Base-by-base conservation (phyloP, 2,113 vertebrate genomes). In the Ophthalmolycus amberensis region DNA sequence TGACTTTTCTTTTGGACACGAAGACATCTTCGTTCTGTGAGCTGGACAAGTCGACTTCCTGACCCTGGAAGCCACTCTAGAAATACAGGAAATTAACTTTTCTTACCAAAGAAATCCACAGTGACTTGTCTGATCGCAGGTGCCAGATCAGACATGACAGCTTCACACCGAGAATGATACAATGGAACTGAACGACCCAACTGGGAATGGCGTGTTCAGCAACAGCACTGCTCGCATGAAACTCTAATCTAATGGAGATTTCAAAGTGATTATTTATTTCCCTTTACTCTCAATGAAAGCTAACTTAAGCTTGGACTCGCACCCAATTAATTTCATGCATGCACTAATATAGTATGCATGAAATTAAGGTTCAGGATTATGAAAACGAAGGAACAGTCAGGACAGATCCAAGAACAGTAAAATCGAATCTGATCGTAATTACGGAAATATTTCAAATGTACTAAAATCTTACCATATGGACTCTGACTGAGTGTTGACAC, bases 341-440 rank as follows among this genome's bases (percentile, higher is more conserved):
- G 25, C 54, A 56, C 66, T 56, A 64, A 52, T 50, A 52, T 50
- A 59, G 52, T 44, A 32, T 64, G 50, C 32, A 67, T 54, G 25
- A 59, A 86, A 82, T 48, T 3, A 73, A 60, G 25, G 56, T 52
- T 37, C 6, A 60, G 60, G 67, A 63, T 67, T 71, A 64, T 71
- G 63, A 34, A 73, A 69, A 81, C 11, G 29, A 64, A 48, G 58
- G 44, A 79, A 18, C 63, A 60, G 15, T 40, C 1, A 65, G 46
- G 64, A 70, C n/a, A 40, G 56, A 75, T 83, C 87, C 90, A 88
- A 89, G 71, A 86, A 76, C 22, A 88, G 90, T 92, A 85, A 83
- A 86, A 92, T 74, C 15, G 32, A 79, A 85, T 66, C 59, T 75
- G 83, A 92, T 72, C 83, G 68, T 84, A 83, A 89, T 85, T 66